phyloP scores from a whole-genome alignment of 2,113 vertebrate genomes.

The Mystacornis crossleyi region DNA sequence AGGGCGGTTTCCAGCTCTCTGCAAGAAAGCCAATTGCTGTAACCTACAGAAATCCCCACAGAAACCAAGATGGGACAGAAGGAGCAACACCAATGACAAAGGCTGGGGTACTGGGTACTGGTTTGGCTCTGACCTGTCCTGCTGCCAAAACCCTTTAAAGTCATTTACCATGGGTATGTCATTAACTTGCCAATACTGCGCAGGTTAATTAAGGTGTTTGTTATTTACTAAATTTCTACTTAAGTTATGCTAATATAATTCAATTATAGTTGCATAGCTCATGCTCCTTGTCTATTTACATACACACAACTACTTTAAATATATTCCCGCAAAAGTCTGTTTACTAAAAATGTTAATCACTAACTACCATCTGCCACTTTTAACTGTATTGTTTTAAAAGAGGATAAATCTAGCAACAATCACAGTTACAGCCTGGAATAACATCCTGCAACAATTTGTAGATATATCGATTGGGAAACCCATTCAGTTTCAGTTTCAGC shows the following conservation, averaged over 20 bases:
- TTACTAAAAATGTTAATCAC: conserved; percentile 37
- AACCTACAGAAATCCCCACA: neutral
- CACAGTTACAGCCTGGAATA: neutral
- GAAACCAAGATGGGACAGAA: neutral
- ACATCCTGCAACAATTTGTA: neutral
- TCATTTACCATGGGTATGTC: neutral
- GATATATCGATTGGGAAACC: neutral
- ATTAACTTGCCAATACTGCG: conserved; percentile 1
- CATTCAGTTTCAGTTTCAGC: neutral
- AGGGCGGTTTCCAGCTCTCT: neutral
- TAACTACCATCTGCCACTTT: conserved; percentile 32
- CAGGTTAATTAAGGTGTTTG: conserved; percentile 38
- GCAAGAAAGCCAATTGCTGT: neutral
- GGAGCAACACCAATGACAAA: neutral
- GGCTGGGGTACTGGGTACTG: neutral
- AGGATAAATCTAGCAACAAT: neutral
- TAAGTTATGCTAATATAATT: conserved; percentile 55
- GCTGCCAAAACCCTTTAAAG: neutral
- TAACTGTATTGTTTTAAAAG: neutral
- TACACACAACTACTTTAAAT: conserved; percentile 25
- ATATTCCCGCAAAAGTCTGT: neutral
- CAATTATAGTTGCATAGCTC: conserved; percentile 36
- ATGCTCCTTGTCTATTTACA: conserved; percentile 37
- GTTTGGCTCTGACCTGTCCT: neutral
- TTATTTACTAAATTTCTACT: conserved; percentile 36